These are phyloP conservation scores for Hetaerina titia DNA, from an alignment of 2,888 invertebrate genomes.

Conservation along the genomic window DNA sequence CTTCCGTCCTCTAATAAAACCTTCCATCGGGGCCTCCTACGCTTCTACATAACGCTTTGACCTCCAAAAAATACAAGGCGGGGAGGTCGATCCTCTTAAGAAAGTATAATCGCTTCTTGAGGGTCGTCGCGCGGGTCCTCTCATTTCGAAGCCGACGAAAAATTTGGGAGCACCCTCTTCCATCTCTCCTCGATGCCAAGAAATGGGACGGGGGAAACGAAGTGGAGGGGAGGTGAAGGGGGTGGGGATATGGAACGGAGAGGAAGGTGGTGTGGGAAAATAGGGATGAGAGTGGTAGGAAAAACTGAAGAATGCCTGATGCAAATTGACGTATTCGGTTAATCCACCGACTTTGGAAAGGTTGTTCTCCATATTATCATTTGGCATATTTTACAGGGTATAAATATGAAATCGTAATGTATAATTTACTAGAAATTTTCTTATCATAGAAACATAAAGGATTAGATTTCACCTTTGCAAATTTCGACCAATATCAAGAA, in stretches of 20 bases:
- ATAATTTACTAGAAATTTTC: no score
- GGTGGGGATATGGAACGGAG: no score
- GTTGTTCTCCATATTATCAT: no score
- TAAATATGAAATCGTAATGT: no score
- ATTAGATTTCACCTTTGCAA: no score
- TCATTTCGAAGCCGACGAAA: slow-evolving; percentile 41
- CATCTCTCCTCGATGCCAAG: not conserved
- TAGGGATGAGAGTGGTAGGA: not conserved
- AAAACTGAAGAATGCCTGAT: not conserved
- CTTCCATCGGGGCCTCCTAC: slow-evolving; percentile 51
- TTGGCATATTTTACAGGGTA: no score
- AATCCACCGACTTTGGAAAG: no score
- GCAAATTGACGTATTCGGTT: not conserved
- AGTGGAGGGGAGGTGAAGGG: not conserved
- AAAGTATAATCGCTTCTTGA: slow-evolving; percentile 55
- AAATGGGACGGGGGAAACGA: not conserved
- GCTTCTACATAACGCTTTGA: not conserved
- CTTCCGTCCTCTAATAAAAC: slow-evolving; percentile 37
- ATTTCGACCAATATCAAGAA: no score
- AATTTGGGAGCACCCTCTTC: slow-evolving; percentile 10
- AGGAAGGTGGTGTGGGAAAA: not conserved
- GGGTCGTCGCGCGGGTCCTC: not conserved
- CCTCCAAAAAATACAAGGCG: slow-evolving; percentile 1
- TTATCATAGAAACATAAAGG: no score
- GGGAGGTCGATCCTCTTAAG: slow-evolving; percentile 22